Evolutionary conservation across 2,888 invertebrate genomes (phyloP).

Genomic region (Ashinkailepas kermadecensis): DNA sequence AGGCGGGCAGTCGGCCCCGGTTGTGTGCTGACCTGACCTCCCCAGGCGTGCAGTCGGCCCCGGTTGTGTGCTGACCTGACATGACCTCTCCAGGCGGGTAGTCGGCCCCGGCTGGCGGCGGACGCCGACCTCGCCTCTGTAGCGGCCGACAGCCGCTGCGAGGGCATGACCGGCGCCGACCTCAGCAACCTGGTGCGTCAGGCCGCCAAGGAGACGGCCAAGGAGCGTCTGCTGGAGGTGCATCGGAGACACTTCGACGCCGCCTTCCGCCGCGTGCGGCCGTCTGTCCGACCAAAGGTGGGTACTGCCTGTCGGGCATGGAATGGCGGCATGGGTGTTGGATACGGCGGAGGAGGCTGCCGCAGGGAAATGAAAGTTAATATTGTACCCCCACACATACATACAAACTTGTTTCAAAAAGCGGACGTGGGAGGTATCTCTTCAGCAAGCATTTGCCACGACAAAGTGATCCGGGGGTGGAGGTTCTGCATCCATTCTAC

Average conservation of each 20-base stretch:
- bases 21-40: neutral
- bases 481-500: too few relatives aligned
- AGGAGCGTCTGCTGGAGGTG: constrained; percentile 44
- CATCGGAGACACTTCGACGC: constrained; percentile 62
- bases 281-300: constrained; percentile 68
- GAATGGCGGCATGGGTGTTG: too few relatives aligned
- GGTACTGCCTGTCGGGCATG: neutral
- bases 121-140: neutral
- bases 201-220: constrained; percentile 53
- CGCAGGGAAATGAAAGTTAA: too few relatives aligned
- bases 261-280: constrained; percentile 70
- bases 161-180: constrained; percentile 90
- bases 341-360: too few relatives aligned
- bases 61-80: neutral
- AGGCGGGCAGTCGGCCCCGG: too few relatives aligned
- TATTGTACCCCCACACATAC: too few relatives aligned
- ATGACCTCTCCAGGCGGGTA: neutral
- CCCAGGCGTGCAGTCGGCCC: too few relatives aligned
- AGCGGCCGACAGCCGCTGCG: constrained; percentile 43
- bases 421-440: too few relatives aligned
- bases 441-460: too few relatives aligned
- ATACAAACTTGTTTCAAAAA: too few relatives aligned
- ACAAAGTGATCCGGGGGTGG: too few relatives aligned
- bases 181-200: constrained; percentile 80
- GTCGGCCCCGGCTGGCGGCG: neutral